Evolutionary conservation across 2,797 vertebrate species (phyloP), one percentile per base, ranked within the genome.

Genomic region (Gouania willdenowi): DNA sequence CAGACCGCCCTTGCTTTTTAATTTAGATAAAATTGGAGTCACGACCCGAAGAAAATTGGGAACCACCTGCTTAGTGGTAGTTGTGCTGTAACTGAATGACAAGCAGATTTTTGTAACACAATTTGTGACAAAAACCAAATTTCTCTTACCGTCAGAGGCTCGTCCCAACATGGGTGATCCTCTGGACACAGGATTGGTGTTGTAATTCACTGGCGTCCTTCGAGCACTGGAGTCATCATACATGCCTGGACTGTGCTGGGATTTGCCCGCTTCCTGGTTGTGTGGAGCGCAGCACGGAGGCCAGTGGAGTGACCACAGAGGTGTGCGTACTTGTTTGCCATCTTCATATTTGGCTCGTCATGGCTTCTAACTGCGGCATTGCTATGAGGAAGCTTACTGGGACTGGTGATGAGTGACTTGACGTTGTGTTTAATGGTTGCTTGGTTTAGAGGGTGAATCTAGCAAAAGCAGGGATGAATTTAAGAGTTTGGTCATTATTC

Each of bases 371-470:
- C 31, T 92, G 91, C 14, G 93, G 86, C 85, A 95, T n/a, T 87
- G 50, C 76, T 31, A 36, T 93, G 93, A 18, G 91, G 63, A 23
- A 93, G 84, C 71, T 96, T 99, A 63, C 81, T 85, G 24, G 96
- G 91, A 70, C 92, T 94, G 40, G 95, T 95, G 82, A 99, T 96
- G 36, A 99, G 83, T 31, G 95, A 98, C 85, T 97, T 98, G 65
- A 99, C 97, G 13, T 98, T 98, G 84, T 98, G 96, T 82, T 98
- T 99, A 84, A 99, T 96, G 48, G 93, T 79, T 5, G 94, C 87
- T 61, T 94, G 94, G 75, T 71, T 85, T 64, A 90, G 77, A 57
- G 89, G 63, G 43, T 86, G 87, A 62, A 88, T 90, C 86, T 98
- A 92, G 46, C 84, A 87, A 73, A 92, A 70, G 38, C 86, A 88